Evolutionary conservation across 2,797 vertebrate species (phyloP).

Genomic region (Pteronotus mesoamericanus): DNA sequence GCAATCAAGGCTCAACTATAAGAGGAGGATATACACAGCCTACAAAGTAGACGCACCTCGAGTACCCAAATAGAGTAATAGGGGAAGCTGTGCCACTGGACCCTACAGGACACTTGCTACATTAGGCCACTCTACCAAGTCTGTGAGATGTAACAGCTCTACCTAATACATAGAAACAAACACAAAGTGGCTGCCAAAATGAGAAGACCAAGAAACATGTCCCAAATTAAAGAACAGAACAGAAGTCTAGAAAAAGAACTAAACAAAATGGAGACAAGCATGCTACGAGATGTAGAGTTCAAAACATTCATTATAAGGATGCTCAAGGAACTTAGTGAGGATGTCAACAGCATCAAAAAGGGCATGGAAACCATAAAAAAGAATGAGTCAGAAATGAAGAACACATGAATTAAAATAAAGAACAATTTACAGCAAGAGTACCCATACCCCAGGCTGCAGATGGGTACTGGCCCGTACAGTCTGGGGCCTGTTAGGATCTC

Average conservation of each 20-base stretch:
- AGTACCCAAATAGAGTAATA: too few relatives aligned
- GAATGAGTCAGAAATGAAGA: background rate
- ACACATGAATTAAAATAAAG: background rate
- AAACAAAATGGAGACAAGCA: background rate
- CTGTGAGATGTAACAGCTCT: too few relatives aligned
- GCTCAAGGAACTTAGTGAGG: background rate
- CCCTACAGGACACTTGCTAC: too few relatives aligned
- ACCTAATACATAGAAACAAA: background rate
- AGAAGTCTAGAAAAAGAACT: background rate
- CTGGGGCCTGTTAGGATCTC: too few relatives aligned
- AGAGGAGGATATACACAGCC: too few relatives aligned
- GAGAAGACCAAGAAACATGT: background rate
- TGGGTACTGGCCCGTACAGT: too few relatives aligned
- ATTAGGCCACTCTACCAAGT: too few relatives aligned
- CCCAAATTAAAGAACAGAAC: background rate
- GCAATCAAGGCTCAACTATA: too few relatives aligned
- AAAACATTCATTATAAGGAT: background rate
- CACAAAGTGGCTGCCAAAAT: background rate
- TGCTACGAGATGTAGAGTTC: background rate
- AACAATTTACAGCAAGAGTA: background rate
- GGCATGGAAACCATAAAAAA: background rate
- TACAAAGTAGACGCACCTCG: too few relatives aligned
- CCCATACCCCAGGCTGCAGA: too few relatives aligned
- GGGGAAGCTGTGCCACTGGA: too few relatives aligned
- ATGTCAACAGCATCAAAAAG: background rate